phyloP scores from a whole-genome alignment of 2,888 invertebrate genomes.

The Lamproptera curius region DNA sequence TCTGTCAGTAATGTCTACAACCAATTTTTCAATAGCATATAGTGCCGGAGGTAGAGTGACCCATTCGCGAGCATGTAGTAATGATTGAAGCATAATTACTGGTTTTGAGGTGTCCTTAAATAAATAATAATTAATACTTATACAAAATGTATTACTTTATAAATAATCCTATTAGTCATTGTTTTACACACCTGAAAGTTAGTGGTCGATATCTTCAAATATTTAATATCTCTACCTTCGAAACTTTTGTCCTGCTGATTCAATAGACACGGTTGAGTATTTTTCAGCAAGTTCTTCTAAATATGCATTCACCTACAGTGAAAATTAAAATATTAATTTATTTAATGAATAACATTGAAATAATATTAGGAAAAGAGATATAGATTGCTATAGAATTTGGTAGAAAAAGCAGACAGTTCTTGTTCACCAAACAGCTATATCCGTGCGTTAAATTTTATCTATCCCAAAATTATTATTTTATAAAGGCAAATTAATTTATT shows the following conservation, averaged over 20 bases:
- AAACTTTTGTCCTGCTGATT: conserved; percentile 73
- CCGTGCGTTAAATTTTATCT: too few relatives aligned
- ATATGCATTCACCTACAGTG: conserved; percentile 72
- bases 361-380: too few relatives aligned
- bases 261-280: conserved; percentile 65
- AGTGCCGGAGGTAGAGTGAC: conserved; percentile 81
- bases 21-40: conserved; percentile 81
- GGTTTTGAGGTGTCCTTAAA: conserved; percentile 62
- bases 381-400: too few relatives aligned
- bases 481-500: too few relatives aligned
- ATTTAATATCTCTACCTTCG: conserved; percentile 75
- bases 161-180: not conserved
- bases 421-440: too few relatives aligned
- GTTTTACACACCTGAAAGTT: conserved; percentile 38
- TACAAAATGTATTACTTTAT: not conserved
- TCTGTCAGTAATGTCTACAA: conserved; percentile 76
- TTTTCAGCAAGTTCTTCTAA: conserved; percentile 53
- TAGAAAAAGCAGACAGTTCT: too few relatives aligned
- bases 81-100: conserved; percentile 78
- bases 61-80: conserved; percentile 85
- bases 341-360: too few relatives aligned
- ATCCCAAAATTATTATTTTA: too few relatives aligned
- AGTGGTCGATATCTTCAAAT: conserved; percentile 78
- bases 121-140: not conserved
- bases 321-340: too few relatives aligned